Evolutionary conservation across 64 coral and sea anemone species (phyloP).

Genomic region (Trachythela sp.): DNA sequence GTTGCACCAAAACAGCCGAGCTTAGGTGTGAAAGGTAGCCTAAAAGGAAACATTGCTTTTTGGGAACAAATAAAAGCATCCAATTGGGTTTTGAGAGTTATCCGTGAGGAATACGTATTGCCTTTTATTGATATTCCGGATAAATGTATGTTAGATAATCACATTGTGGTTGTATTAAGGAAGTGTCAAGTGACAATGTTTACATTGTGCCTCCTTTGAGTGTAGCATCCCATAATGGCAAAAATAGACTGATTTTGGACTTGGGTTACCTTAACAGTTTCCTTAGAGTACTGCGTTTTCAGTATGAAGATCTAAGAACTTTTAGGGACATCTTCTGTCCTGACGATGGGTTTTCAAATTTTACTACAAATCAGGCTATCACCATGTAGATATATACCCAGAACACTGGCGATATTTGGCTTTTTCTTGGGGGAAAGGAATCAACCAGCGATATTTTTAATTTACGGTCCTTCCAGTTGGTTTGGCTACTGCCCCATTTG

Average conservation of each 20-base stretch:
- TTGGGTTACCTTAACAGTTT: not conserved
- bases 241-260: not conserved
- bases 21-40: not conserved
- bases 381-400: constrained; percentile 53
- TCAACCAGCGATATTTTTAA: not conserved
- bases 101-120: not conserved
- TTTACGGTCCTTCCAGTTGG: not conserved
- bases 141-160: not conserved
- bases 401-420: constrained; percentile 9
- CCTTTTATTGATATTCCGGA: not conserved
- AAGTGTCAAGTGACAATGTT: not conserved
- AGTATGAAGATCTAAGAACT: constrained; percentile 31
- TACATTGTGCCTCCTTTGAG: not conserved
- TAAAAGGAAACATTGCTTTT: not conserved
- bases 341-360: not conserved
- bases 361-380: constrained; percentile 26
- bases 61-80: not conserved
- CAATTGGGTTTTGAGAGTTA: not conserved
- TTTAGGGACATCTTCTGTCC: not conserved
- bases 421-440: not conserved
- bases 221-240: not conserved
- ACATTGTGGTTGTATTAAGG: not conserved
- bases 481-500: not conserved
- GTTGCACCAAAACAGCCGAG: not conserved
- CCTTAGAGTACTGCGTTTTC: not conserved